Conservation (phyloP, 2,797 vertebrate species). For the Oreortyx pictus region DNA sequence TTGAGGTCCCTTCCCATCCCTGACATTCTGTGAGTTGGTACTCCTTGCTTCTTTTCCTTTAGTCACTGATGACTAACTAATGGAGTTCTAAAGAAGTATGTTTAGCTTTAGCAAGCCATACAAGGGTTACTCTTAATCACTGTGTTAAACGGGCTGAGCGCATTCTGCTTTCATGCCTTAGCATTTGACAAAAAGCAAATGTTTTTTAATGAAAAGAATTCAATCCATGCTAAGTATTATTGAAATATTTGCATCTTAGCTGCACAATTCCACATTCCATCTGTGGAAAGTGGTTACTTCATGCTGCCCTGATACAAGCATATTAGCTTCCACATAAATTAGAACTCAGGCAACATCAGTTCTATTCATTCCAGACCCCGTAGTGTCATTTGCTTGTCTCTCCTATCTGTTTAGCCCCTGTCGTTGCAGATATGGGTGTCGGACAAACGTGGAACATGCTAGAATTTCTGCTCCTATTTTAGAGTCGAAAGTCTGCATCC, state of each 20-base stretch:
- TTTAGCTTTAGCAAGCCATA: background rate
- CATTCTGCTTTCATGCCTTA: background rate
- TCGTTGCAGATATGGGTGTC: background rate
- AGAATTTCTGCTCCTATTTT: constrained; percentile 18
- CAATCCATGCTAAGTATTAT: background rate
- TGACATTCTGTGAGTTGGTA: background rate
- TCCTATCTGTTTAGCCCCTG: background rate
- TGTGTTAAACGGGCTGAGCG: background rate
- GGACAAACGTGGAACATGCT: background rate
- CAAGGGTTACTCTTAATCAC: background rate
- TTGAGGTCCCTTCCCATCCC: too few species aligned
- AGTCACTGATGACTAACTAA: constrained; percentile 44
- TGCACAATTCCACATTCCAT: background rate
- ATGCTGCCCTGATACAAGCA: background rate
- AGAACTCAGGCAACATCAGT: background rate
- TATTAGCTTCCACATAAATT: background rate
- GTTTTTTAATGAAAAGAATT: background rate
- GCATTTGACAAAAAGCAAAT: background rate
- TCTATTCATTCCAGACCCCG: background rate
- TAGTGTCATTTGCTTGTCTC: background rate
- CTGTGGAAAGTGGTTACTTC: background rate
- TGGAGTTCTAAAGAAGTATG: background rate
- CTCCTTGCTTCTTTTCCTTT: constrained; percentile 32
- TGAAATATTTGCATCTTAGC: background rate
- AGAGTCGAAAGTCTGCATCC: background rate